Evolutionary conservation across 2,797 vertebrate species (phyloP).

Genomic region (Philypnodon macrostomus): DNA sequence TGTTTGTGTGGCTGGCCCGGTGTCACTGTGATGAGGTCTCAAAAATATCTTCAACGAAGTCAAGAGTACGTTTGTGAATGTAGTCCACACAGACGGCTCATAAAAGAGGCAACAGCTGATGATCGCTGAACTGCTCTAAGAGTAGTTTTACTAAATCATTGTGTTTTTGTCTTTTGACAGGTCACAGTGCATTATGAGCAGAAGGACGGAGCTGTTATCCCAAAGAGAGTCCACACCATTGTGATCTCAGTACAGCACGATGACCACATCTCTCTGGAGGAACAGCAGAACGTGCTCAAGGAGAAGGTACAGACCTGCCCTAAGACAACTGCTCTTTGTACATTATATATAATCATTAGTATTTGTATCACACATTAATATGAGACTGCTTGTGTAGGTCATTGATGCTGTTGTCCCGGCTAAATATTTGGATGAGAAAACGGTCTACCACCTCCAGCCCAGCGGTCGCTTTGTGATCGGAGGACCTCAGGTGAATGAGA

Average conservation of each 20-base stretch:
- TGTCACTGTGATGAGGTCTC: too few species aligned
- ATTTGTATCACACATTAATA: too few species aligned
- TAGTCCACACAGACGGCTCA: too few species aligned
- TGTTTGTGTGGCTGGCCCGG: too few species aligned
- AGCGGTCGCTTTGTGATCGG: constrained; percentile 97
- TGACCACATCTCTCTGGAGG: constrained; percentile 82
- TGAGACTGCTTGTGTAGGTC: too few species aligned
- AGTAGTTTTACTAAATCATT: too few species aligned
- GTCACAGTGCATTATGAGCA: constrained; percentile 94
- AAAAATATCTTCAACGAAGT: too few species aligned
- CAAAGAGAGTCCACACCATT: constrained; percentile 89
- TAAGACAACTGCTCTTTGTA: too few species aligned
- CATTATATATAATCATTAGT: too few species aligned
- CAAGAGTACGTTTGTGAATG: too few species aligned
- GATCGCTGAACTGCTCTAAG: too few species aligned
- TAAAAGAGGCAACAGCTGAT: too few species aligned
- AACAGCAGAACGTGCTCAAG: constrained; percentile 84
- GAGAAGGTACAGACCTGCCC: constrained; percentile 78
- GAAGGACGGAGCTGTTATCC: constrained; percentile 87
- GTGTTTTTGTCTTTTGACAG: constrained; percentile 72
- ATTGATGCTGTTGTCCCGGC: constrained; percentile 88
- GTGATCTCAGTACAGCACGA: constrained; percentile 96
- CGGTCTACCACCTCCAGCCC: constrained; percentile 93
- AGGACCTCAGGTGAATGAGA: constrained; percentile 87
- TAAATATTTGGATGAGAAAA: constrained; percentile 90